These are phyloP conservation scores for Dasysyrphus tricinctus DNA, from an alignment of 2,888 invertebrate species.

Conservation along the genomic window DNA sequence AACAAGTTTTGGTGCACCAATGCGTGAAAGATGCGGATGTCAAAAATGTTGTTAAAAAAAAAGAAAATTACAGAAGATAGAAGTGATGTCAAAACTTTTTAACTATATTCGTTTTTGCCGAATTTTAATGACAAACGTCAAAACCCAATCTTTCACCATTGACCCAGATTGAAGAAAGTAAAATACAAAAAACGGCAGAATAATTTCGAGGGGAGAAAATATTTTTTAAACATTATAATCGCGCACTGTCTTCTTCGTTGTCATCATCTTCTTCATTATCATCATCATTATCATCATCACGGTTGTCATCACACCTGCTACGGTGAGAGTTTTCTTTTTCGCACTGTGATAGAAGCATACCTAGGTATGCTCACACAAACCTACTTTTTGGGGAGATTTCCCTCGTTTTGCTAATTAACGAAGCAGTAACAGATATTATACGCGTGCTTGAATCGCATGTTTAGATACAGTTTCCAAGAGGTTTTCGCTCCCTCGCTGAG, in stretches of 20 bases:
- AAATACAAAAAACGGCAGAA: not conserved
- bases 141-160: conserved; percentile 59
- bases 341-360: not conserved
- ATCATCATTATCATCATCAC: conserved; percentile 17
- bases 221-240: conserved; percentile 32
- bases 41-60: conserved; percentile 12
- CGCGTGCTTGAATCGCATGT: conserved; percentile 63
- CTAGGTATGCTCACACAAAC: not conserved
- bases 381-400: conserved; percentile 52
- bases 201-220: conserved; percentile 52
- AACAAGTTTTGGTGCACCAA: not conserved
- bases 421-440: conserved; percentile 58
- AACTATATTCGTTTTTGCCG: not conserved
- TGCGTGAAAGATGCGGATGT: conserved; percentile 45
- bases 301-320: conserved; percentile 46
- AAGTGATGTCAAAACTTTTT: conserved; percentile 38
- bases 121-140: conserved; percentile 54
- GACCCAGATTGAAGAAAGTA: conserved; percentile 49
- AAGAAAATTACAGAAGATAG: not conserved
- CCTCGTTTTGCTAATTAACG: conserved; percentile 67
- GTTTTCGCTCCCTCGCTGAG: conserved; percentile 52
- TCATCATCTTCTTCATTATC: conserved; percentile 7
- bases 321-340: conserved; percentile 44
- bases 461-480: conserved; percentile 54
- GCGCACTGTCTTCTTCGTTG: conserved; percentile 5